Evolutionary conservation across 2,888 invertebrate species (phyloP).

Genomic region (Tolmerus cingulatus): DNA sequence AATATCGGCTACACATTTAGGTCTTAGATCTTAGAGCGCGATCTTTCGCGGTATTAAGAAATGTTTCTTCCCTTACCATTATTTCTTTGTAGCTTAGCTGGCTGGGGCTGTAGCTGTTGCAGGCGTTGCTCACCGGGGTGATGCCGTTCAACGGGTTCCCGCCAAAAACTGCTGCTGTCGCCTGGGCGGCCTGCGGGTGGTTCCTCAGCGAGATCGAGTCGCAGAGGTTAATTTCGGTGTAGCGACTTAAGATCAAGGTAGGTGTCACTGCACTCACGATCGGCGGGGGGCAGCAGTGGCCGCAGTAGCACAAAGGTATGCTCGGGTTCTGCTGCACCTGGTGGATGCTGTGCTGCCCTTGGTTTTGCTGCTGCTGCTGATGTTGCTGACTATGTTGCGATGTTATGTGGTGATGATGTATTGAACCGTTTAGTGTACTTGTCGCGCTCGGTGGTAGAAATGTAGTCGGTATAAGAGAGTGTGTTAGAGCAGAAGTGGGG

Average conservation of each 20-base stretch:
- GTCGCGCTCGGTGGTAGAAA: slow-evolving; percentile 35
- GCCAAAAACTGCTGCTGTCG: slow-evolving; percentile 22
- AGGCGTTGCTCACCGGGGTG: neutral
- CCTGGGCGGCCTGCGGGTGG: slow-evolving; percentile 55
- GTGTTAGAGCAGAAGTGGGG: slow-evolving; percentile 38
- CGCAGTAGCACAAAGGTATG: slow-evolving; percentile 53
- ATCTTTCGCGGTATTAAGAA: neutral
- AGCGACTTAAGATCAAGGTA: slow-evolving; percentile 54
- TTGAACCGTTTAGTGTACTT: slow-evolving; percentile 49
- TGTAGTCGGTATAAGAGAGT: slow-evolving; percentile 40
- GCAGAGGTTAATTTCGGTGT: slow-evolving; percentile 55
- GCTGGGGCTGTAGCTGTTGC: neutral
- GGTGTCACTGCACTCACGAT: slow-evolving; percentile 51
- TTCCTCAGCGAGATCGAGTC: slow-evolving; percentile 52
- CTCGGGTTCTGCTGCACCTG: slow-evolving; percentile 45
- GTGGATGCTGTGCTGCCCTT: slow-evolving; percentile 44
- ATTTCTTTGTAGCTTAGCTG: slow-evolving; percentile 49
- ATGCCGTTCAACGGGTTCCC: slow-evolving; percentile 41
- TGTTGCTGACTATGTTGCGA: slow-evolving; percentile 49
- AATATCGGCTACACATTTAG: neutral
- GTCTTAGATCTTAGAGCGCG: neutral
- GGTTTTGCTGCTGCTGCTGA: slow-evolving; percentile 47
- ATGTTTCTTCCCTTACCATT: slow-evolving; percentile 49
- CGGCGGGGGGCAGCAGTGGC: slow-evolving; percentile 51
- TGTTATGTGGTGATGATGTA: slow-evolving; percentile 47